A percentile compares a stretch with the other conserved stretches of the same genome.
These are phyloP conservation scores for Urosaurus nigricauda DNA, from an alignment of 2,797 vertebrate genomes.

Conservation along the genomic window DNA sequence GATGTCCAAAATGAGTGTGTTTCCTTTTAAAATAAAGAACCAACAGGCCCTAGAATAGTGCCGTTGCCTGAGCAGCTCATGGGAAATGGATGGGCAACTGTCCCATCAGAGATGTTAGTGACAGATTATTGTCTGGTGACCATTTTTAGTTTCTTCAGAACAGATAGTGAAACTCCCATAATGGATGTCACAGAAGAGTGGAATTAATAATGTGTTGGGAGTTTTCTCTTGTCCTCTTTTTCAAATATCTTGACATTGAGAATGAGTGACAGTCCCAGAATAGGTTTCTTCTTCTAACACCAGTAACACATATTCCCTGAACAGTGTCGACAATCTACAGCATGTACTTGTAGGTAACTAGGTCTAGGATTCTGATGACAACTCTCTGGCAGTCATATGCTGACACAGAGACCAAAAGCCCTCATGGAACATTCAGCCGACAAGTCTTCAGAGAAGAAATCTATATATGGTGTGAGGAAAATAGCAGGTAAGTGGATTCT, in stretches of 20 bases:
- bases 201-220: rapidly evolving
- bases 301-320: slow-evolving; percentile 30
- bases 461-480: background rate
- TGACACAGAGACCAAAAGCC: background rate
- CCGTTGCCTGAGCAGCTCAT: slow-evolving; percentile 23
- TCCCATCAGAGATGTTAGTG: slow-evolving; percentile 19
- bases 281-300: slow-evolving; percentile 29
- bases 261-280: slow-evolving; percentile 42
- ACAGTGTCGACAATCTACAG: slow-evolving; percentile 20
- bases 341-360: rapidly evolving
- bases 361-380: slow-evolving; percentile 39
- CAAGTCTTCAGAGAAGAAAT: background rate
- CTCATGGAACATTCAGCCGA: slow-evolving; percentile 7
- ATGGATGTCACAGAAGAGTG: background rate
- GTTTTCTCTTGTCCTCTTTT: slow-evolving; percentile 17
- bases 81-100: slow-evolving; percentile 29
- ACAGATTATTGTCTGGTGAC: background rate
- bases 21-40: background rate
- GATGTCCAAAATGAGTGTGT: slow-evolving; percentile 48
- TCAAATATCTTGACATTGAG: slow-evolving; percentile 54
- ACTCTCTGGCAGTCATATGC: background rate
- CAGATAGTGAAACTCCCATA: background rate
- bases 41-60: background rate
- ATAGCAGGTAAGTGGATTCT: background rate
- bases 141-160: background rate